Evolutionary conservation across 1,140 invertebrate genomes (phyloP).

Genomic region (Bactericera cockerelli): DNA sequence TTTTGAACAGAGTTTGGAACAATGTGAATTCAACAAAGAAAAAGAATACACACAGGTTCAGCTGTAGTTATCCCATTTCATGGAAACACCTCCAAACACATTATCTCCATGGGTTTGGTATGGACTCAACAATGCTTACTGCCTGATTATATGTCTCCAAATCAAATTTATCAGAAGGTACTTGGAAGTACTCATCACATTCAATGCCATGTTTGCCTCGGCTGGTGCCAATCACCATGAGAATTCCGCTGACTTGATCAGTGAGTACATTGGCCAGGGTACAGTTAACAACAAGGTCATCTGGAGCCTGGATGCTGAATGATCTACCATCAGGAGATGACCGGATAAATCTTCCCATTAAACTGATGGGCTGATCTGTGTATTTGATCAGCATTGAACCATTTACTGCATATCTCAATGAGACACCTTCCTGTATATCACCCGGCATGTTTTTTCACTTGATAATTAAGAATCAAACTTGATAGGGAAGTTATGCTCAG

Average conservation of each 20-base stretch:
- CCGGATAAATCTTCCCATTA: neutral
- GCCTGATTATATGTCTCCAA: neutral
- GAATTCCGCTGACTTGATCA: neutral
- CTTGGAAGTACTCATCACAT: neutral
- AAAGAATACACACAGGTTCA: no score
- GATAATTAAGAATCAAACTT: no score
- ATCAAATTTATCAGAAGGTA: neutral
- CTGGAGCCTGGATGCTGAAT: constrained; percentile 2
- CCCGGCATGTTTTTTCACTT: neutral
- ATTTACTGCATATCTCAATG: neutral
- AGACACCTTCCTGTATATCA: neutral
- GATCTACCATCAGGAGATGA: constrained; percentile 1
- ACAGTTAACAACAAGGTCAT: neutral
- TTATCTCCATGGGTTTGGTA: constrained; percentile 4
- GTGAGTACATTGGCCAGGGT: neutral
- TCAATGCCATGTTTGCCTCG: constrained; percentile 5
- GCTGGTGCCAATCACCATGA: neutral
- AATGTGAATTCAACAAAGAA: no score
- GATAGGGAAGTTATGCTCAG: no score
- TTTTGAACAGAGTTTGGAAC: no score
- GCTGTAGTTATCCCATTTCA: no score
- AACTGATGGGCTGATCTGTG: neutral
- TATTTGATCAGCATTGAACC: constrained; percentile 5
- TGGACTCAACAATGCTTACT: neutral
- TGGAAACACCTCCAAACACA: no score